phyloP scores from a whole-genome alignment of 2,113 vertebrate species.

The Sinocyclocheilus anophthalmus region DNA sequence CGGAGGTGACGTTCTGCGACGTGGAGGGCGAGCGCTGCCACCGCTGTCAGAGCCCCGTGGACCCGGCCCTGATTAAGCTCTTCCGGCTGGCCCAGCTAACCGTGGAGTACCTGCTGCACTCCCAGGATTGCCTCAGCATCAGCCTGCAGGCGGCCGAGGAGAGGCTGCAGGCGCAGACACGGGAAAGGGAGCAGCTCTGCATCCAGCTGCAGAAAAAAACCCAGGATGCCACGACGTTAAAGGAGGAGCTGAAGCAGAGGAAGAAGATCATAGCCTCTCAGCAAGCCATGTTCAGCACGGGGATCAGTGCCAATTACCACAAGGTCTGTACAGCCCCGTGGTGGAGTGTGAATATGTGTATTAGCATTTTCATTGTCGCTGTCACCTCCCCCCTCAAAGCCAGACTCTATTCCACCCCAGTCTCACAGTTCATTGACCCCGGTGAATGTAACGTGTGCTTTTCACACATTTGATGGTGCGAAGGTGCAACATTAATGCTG shows the following conservation, averaged over 20 bases:
- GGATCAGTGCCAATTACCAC: slow-evolving; percentile 76
- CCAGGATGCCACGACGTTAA: slow-evolving; percentile 77
- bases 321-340: slow-evolving; percentile 78
- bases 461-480: neutral
- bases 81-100: slow-evolving; percentile 89
- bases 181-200: slow-evolving; percentile 76
- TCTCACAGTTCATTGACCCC: slow-evolving; percentile 59
- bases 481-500: neutral
- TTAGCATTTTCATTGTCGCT: slow-evolving; percentile 56
- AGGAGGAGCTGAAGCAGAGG: slow-evolving; percentile 84
- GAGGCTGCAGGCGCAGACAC: slow-evolving; percentile 68
- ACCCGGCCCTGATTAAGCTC: slow-evolving; percentile 89
- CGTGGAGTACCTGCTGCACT: slow-evolving; percentile 94
- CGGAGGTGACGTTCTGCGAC: slow-evolving; percentile 89
- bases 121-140: slow-evolving; percentile 85
- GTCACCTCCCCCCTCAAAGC: slow-evolving; percentile 32
- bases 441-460: neutral
- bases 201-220: slow-evolving; percentile 71
- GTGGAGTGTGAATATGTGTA: slow-evolving; percentile 8
- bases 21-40: slow-evolving; percentile 87
- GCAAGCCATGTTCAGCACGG: slow-evolving; percentile 85
- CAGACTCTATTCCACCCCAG: slow-evolving; percentile 5
- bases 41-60: slow-evolving; percentile 86
- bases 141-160: slow-evolving; percentile 81
- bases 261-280: slow-evolving; percentile 88